Percentiles rank a stretch among this genome's conserved stretches.
Conservation (phyloP, 2,113 vertebrate genomes). For the Xenopus borealis region DNA sequence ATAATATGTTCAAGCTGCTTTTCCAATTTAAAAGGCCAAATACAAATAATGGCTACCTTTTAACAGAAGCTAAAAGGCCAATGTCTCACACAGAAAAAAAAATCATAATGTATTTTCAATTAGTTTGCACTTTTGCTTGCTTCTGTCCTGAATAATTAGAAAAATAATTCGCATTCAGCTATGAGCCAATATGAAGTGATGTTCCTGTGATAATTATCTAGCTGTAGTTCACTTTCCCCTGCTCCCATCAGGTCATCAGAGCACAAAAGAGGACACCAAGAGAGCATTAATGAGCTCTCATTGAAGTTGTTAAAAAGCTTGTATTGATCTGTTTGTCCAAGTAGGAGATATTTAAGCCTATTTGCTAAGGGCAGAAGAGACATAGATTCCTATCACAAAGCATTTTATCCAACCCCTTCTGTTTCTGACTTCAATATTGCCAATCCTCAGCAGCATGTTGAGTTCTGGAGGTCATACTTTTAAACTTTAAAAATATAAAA, state of each 20-base stretch:
- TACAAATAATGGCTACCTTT: slow-evolving; percentile 51
- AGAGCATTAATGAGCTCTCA: slow-evolving; percentile 90
- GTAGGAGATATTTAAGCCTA: slow-evolving; percentile 92
- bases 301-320: slow-evolving; percentile 90
- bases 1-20: neutral
- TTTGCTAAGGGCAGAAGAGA: slow-evolving; percentile 83
- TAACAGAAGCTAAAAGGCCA: slow-evolving; percentile 58
- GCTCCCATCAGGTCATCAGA: slow-evolving; percentile 81
- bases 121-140: slow-evolving; percentile 66
- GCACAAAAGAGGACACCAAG: slow-evolving; percentile 79
- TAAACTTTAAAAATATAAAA: slow-evolving; percentile 54
- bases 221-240: slow-evolving; percentile 74
- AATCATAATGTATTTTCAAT: slow-evolving; percentile 70
- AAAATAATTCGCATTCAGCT: slow-evolving; percentile 70
- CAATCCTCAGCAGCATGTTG: slow-evolving; percentile 73
- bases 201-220: slow-evolving; percentile 75
- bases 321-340: slow-evolving; percentile 97
- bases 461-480: slow-evolving; percentile 78
- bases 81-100: slow-evolving; percentile 59
- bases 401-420: slow-evolving; percentile 82
- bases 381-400: slow-evolving; percentile 86
- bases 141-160: slow-evolving; percentile 74
- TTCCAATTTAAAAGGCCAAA: slow-evolving; percentile 36
- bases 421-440: slow-evolving; percentile 75
- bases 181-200: slow-evolving; percentile 68